A percentile compares a stretch with the other conserved stretches of the same genome.
These are phyloP conservation scores for Gambusia yucatana DNA, from an alignment of 2,797 vertebrate genomes.

Conservation along the genomic window DNA sequence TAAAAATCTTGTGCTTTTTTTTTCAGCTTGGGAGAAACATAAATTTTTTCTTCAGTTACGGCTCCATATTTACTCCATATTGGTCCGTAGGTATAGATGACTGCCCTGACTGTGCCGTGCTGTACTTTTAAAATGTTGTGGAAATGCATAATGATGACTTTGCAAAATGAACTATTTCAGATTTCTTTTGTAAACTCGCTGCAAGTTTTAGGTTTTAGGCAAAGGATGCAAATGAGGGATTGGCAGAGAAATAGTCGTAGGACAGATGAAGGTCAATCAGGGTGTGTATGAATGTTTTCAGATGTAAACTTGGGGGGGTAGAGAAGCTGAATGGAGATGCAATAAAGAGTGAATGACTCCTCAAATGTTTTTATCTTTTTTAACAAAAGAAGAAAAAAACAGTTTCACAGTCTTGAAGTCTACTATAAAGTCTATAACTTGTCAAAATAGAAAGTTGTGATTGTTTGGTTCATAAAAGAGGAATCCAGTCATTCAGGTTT, in stretches of 20 bases:
- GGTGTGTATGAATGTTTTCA: neutral
- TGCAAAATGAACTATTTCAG: neutral
- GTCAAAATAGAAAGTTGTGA: neutral
- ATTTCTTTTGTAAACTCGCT: neutral
- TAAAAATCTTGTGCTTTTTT: no score
- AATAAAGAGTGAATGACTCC: neutral
- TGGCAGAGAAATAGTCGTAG: neutral
- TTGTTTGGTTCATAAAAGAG: neutral
- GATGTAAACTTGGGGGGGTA: neutral
- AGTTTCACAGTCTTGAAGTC: neutral
- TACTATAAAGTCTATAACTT: neutral
- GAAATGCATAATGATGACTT: neutral
- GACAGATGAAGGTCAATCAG: neutral
- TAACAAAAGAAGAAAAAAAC: neutral
- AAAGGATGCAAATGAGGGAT: neutral
- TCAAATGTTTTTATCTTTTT: neutral
- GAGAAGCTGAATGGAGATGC: neutral
- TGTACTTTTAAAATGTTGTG: neutral
- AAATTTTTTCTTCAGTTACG: neutral
- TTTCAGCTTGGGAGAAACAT: neutral
- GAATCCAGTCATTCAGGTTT: neutral
- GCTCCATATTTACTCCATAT: neutral
- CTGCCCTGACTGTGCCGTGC: neutral
- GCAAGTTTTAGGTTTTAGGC: neutral
- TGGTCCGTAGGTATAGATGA: neutral